Percentiles rank a stretch among this genome's conserved stretches.
Evolutionary conservation across 2,797 vertebrate species (phyloP).

Genomic region (Acanthurus tractus): DNA sequence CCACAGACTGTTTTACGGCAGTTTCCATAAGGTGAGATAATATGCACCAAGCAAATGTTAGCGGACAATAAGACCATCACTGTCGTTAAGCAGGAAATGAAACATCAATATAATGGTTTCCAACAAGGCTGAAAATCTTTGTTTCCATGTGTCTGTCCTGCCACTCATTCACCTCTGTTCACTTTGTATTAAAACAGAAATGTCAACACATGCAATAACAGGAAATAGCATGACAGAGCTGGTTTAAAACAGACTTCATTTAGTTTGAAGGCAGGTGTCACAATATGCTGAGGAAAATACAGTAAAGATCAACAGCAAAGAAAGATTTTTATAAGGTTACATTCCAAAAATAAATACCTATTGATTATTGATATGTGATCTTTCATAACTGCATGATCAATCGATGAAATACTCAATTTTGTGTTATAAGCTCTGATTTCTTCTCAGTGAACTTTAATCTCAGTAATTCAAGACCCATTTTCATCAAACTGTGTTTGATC

Average conservation of each 20-base stretch:
- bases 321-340: background rate
- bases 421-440: background rate
- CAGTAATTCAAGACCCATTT: background rate
- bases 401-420: background rate
- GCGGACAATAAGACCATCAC: background rate
- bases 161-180: background rate
- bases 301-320: background rate
- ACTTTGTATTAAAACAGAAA: background rate
- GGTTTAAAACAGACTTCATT: background rate
- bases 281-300: too few relatives aligned
- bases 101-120: background rate
- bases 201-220: background rate
- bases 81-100: background rate
- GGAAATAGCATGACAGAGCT: background rate
- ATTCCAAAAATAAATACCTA: too few relatives aligned
- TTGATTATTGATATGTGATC: too few relatives aligned
- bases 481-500: too few relatives aligned
- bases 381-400: background rate
- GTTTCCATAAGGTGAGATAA: constrained; percentile 93
- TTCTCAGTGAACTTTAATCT: background rate
- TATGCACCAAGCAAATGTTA: background rate
- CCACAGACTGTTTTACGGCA: constrained; percentile 93
- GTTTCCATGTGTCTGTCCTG: background rate
- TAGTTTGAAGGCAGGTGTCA: background rate
- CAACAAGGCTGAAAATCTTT: background rate